Base-by-base conservation (phyloP, 2,113 vertebrate species). In the Euleptes europaea region DNA sequence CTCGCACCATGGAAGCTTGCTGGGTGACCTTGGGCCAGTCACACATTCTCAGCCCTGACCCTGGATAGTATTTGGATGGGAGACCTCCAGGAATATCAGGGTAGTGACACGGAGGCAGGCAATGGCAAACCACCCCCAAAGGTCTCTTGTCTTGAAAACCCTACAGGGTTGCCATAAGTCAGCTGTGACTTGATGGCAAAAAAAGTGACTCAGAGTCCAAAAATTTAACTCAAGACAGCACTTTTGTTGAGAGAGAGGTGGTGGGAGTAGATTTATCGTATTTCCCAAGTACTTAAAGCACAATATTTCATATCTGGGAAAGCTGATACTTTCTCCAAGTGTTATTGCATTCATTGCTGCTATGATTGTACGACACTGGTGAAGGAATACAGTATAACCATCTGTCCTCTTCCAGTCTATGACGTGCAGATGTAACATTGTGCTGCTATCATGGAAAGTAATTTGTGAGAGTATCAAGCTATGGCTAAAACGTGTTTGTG, bases 381-480 rank as follows among this genome's bases (percentile, higher is more conserved):
- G 9, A 1, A 40, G 5, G 21, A 60, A 11, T 3, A 47, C 5
- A 42, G 26, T 78, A n/a, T 78, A 51, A 40, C 9, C 21, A 12
- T 73, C 57, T 92, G 21, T 14, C 65, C 11, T 83, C 88, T 88
- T 33, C 17, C 35, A 78, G 28, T 60, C 54, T 40, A 40, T 60
- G 7, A 88, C 0, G 0, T 33, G 40, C n/a, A 72, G 26, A 78
- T 42, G 35, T 13, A 63, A 78, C 17, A 63, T 31, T 78, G 54
- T 40, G 35, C 5, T 63, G 35, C 76, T 35, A 21, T 40, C 51
- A 57, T 57, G 12, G 35, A 38, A 57, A 77, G 49, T 13, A 21
- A 60, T 38, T 77, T 77, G 21, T 35, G 33, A n/a, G 49, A 35
- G 5, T 28, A 57, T 60, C 54, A 78, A 31, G 23, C n/a, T 63